Percentiles rank a stretch among this genome's conserved stretches.
Conservation (phyloP, 2,888 invertebrate species). For the Hypercompe scribonia region DNA sequence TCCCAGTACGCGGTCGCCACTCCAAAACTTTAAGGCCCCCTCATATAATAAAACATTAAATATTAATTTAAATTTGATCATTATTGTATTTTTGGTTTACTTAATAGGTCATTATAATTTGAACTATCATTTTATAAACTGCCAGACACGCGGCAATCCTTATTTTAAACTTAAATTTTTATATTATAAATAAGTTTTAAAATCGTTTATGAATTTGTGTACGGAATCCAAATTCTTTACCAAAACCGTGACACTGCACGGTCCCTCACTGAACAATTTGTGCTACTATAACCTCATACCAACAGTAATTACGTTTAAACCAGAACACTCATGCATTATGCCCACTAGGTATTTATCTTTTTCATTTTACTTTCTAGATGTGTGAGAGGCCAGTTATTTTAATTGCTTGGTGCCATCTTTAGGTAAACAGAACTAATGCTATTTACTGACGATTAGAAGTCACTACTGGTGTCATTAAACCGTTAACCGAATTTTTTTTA, state of each 20-base stretch:
- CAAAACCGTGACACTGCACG: constrained; percentile 25
- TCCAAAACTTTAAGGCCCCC: no score
- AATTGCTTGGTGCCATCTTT: neutral
- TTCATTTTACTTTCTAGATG: constrained; percentile 11
- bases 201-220: neutral
- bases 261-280: constrained; percentile 21
- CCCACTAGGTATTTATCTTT: constrained; percentile 15
- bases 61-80: no score
- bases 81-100: no score
- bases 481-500: no score
- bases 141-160: neutral
- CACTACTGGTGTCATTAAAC: no score
- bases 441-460: neutral
- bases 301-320: constrained; percentile 27
- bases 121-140: neutral
- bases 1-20: no score
- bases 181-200: no score
- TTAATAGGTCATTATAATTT: neutral
- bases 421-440: neutral
- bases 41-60: no score
- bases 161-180: no score
- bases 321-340: constrained; percentile 12
- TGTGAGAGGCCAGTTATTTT: constrained; percentile 5
- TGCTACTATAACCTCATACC: constrained; percentile 29
- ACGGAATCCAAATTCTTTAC: constrained; percentile 23